Conservation (phyloP, 2,888 invertebrate genomes). For the Yponomeuta cagnagella region DNA sequence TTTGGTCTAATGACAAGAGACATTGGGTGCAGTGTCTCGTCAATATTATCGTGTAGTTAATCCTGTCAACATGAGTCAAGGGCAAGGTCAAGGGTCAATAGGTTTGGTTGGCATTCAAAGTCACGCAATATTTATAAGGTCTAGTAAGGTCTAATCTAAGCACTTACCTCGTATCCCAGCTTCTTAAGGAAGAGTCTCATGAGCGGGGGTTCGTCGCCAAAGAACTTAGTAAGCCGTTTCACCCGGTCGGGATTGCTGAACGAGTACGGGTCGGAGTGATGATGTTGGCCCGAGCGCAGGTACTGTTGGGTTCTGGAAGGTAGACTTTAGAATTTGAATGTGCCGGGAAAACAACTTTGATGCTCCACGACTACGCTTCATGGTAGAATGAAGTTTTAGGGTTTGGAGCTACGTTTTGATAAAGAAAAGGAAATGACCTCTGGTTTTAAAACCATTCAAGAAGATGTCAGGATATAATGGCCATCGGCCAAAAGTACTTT, state of each 20-base stretch:
- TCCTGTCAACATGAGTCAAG: no score
- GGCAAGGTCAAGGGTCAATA: no score
- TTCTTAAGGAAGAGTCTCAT: constrained; percentile 92
- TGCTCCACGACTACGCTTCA: not conserved
- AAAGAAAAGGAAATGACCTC: not conserved
- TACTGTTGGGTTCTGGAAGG: constrained; percentile 78
- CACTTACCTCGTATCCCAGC: constrained; percentile 90
- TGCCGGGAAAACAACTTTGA: not conserved
- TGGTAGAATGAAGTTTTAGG: no score
- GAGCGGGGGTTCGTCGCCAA: constrained; percentile 94
- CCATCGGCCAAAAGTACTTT: no score
- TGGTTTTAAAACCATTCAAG: no score
- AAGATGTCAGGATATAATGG: no score
- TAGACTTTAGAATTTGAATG: not conserved
- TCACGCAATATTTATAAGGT: no score
- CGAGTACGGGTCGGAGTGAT: constrained; percentile 77
- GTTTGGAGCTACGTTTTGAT: not conserved
- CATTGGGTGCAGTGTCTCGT: no score
- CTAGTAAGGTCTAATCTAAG: no score
- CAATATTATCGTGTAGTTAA: no score
- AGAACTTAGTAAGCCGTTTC: constrained; percentile 93
- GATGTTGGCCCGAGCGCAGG: constrained; percentile 66
- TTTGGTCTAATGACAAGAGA: no score
- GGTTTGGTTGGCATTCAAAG: no score
- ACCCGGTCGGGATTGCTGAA: constrained; percentile 91